These are phyloP conservation scores for Drosophila ogumai DNA, from an alignment of 1,140 invertebrate species.

Conservation along the genomic window DNA sequence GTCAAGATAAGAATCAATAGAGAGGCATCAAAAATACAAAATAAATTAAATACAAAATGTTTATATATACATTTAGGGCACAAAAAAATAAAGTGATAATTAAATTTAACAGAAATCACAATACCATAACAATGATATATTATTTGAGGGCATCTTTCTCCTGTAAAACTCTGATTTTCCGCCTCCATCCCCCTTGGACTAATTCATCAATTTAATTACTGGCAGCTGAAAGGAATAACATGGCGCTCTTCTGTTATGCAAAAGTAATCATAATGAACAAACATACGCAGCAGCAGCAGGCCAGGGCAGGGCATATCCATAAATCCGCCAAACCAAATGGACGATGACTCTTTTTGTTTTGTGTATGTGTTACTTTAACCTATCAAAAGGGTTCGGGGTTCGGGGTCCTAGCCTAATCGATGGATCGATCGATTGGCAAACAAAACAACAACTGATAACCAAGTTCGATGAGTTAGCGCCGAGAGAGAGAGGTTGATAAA, in stretches of 20 bases:
- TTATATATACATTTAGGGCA: not conserved
- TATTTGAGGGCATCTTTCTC: not conserved
- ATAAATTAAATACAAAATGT: too few relatives aligned
- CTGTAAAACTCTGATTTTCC: not conserved
- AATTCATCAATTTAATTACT: conserved; percentile 78
- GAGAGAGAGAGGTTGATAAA: conserved; percentile 71
- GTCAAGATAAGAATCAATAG: not conserved
- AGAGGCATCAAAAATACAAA: not conserved
- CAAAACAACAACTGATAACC: conserved; percentile 63
- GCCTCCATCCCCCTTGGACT: conserved; percentile 35
- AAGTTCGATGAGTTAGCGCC: conserved; percentile 26
- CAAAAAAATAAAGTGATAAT: not conserved
- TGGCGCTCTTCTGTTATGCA: conserved; percentile 32
- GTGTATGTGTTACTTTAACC: conserved; percentile 49
- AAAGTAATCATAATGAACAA: conserved; percentile 51
- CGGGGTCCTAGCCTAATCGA: conserved; percentile 57
- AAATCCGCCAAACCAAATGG: conserved; percentile 10
- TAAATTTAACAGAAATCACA: not conserved
- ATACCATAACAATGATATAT: conserved; percentile 10
- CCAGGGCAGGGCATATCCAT: conserved; percentile 1
- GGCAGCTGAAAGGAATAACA: conserved; percentile 36
- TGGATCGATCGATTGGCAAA: conserved; percentile 74
- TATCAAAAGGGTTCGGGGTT: conserved; percentile 32
- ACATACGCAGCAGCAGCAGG: conserved; percentile 11
- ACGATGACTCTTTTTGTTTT: conserved; percentile 37